Evolutionary conservation across 2,797 vertebrate genomes (phyloP), one percentile per base, ranked within the genome.

Genomic region (Perodicticus potto): DNA sequence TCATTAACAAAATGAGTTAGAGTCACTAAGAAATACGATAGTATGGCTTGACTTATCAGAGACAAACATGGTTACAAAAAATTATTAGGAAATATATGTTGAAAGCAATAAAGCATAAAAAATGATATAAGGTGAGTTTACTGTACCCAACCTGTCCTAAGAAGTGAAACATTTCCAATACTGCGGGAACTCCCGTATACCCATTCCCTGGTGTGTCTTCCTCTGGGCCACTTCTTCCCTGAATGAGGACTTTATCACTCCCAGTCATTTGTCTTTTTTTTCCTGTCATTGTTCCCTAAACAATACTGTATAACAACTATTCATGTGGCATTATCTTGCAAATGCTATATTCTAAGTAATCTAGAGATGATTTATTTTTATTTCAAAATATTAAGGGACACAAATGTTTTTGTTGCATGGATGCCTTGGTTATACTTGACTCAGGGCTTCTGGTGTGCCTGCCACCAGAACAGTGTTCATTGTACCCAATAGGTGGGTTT

Each of bases 81-180:
- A 27, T 87, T 74, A 72, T 55, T 43, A 86, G 88, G 86, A 77
- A 87, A 93, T 81, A 37, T 27, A 80, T 83, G 59, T 97, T 80
- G 78, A 95, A 94, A 86, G 25, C 5, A 72, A 78, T 25, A 72
- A 61, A 20, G 13, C 34, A 45, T 17, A 27, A 84, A 88, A 57
- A 74, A 74, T 81, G 20, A 14, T 55, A 34, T 22, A 23, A 81
- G 27, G 37, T 59, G 37, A 37, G 9, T 80, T 4, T 70, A 72
- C 8, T 80, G 5, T 70, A 72, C 10, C 34, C 17, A 34, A 1
- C 12, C 19, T 89, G 59, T 82, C 29, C 37, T 86, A 25, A 95
- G 86, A 91, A 69, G 70, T 43, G 61, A 55, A 73, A 34, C 29
- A 57, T 69, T 83, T 81, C 49, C 2, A 43, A 45, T 27, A 13